These are phyloP conservation scores for Zaprionus gabonicus DNA, from an alignment of 1,140 invertebrate species.

Conservation along the genomic window DNA sequence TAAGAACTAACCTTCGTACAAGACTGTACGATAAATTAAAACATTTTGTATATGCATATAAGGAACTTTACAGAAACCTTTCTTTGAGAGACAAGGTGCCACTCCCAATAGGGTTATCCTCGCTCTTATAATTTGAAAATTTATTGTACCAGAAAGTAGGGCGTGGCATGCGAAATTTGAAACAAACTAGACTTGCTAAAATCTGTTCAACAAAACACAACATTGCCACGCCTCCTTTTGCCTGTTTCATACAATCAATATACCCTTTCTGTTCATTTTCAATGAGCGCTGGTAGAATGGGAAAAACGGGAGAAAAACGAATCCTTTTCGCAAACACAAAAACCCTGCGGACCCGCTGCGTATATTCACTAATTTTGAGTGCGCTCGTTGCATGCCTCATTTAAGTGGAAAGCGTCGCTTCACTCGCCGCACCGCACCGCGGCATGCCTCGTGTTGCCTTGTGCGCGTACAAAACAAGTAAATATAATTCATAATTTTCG, in stretches of 20 bases:
- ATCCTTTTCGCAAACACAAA: slow-evolving; percentile 41
- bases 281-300: not conserved
- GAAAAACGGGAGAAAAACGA: slow-evolving; percentile 22
- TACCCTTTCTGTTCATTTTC: not conserved
- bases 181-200: too few species aligned
- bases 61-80: too few species aligned
- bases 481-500: slow-evolving; percentile 76
- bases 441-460: not conserved
- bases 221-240: not conserved
- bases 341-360: slow-evolving; percentile 30
- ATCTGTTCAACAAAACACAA: not conserved
- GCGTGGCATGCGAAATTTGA: too few species aligned
- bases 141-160: too few species aligned
- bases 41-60: too few species aligned
- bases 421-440: not conserved
- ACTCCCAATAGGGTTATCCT: too few species aligned
- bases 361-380: slow-evolving; percentile 45
- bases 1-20: too few species aligned
- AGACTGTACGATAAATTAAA: too few species aligned
- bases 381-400: slow-evolving; percentile 58
- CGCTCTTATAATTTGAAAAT: not conserved
- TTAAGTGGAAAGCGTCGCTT: slow-evolving; percentile 44
- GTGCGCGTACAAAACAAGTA: slow-evolving; percentile 51
- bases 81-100: too few species aligned
- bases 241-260: not conserved